Conservation (phyloP, 1,140 invertebrate species). For the Idris sp. region DNA sequence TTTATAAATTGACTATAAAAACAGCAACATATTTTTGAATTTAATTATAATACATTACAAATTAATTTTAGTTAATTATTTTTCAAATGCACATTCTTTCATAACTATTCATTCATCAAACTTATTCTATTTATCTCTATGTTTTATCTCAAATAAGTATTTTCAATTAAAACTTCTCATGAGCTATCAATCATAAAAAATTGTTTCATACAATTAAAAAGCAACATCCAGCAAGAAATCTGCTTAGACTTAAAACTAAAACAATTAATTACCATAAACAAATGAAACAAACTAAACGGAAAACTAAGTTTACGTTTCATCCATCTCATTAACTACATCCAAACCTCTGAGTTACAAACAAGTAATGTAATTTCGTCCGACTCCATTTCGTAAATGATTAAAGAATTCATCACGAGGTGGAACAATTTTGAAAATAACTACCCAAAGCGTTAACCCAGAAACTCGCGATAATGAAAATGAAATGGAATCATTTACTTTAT, state of each 20-base stretch:
- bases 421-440: constrained; percentile 32
- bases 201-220: too few species aligned
- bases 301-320: background rate
- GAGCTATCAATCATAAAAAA: too few species aligned
- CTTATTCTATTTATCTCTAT: too few species aligned
- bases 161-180: too few species aligned
- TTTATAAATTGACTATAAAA: too few species aligned
- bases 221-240: too few species aligned
- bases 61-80: too few species aligned
- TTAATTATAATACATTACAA: too few species aligned
- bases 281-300: background rate
- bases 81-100: too few species aligned
- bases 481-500: constrained; percentile 51
- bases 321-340: background rate
- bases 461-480: constrained; percentile 35
- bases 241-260: background rate
- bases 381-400: constrained; percentile 13
- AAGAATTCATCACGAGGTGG: constrained; percentile 25
- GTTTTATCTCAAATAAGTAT: too few species aligned
- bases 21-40: too few species aligned
- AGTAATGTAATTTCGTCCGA: constrained; percentile 6
- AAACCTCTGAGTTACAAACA: constrained; percentile 11
- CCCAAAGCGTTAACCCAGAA: constrained; percentile 33
- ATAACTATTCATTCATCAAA: too few species aligned
- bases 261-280: background rate